phyloP scores from a whole-genome alignment of 2,888 invertebrate genomes.

The Drosophila pseudotakahashii region DNA sequence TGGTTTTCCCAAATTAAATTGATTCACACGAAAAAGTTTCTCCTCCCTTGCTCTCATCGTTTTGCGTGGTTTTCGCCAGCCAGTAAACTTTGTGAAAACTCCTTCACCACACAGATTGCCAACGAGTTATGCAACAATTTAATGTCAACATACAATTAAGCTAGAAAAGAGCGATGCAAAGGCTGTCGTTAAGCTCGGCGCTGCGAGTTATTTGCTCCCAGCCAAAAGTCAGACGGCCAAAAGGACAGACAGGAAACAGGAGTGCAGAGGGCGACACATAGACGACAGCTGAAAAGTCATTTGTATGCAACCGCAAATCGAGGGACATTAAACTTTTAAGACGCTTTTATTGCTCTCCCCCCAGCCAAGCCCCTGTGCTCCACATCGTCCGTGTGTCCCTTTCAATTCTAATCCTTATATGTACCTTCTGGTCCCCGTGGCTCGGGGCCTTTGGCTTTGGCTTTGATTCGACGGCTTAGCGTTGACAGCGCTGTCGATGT shows the following conservation, averaged over 20 bases:
- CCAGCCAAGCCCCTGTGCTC: constrained; percentile 22
- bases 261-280: constrained; percentile 14
- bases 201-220: constrained; percentile 27
- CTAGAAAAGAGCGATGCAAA: constrained; percentile 19
- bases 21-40: constrained; percentile 9
- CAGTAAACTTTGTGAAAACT: constrained; percentile 10
- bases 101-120: background rate
- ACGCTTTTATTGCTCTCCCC: constrained; percentile 70
- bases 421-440: constrained; percentile 20
- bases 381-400: constrained; percentile 39
- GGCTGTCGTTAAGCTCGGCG: constrained; percentile 21
- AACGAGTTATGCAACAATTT: constrained; percentile 32
- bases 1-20: constrained; percentile 10
- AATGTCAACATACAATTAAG: constrained; percentile 37
- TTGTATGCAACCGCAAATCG: constrained; percentile 66
- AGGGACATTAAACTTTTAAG: constrained; percentile 76
- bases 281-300: constrained; percentile 57
- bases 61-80: background rate
- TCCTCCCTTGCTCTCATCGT: background rate
- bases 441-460: constrained; percentile 23
- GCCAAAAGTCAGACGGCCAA: constrained; percentile 26
- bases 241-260: constrained; percentile 20
- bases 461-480: constrained; percentile 67
- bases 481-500: constrained; percentile 57
- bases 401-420: constrained; percentile 65